These are phyloP conservation scores for Xyrichtys novacula DNA, from an alignment of 2,797 vertebrate species.

Conservation along the genomic window DNA sequence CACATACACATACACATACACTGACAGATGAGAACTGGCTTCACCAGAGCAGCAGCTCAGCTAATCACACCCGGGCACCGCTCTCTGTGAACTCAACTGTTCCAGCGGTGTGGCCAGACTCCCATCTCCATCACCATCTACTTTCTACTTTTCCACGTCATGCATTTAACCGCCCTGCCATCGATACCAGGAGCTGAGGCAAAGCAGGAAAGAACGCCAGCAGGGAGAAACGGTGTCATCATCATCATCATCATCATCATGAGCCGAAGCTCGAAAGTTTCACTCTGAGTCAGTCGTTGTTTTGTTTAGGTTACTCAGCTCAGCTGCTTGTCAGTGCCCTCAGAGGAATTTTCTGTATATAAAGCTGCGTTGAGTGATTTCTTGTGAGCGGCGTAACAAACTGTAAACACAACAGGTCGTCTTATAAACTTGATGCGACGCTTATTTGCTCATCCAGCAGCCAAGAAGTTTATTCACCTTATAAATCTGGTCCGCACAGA, in stretches of 20 bases:
- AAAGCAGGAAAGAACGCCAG: conserved; percentile 7
- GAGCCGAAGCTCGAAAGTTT: neutral
- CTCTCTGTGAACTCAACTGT: conserved; percentile 79
- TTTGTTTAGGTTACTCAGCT: neutral
- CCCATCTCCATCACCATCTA: conserved; percentile 69
- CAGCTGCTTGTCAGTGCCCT: neutral
- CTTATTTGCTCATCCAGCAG: neutral
- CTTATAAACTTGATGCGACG: neutral
- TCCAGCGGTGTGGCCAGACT: conserved; percentile 78
- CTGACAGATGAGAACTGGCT: conserved; percentile 67
- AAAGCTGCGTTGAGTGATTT: neutral
- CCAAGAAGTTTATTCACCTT: neutral
- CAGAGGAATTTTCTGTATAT: neutral
- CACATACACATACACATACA: conserved; percentile 21
- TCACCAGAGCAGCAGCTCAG: conserved; percentile 60
- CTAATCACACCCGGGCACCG: conserved; percentile 75
- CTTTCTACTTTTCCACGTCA: conserved; percentile 43
- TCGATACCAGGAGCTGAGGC: conserved; percentile 33
- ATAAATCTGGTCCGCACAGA: neutral
- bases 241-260: conserved; percentile 10
- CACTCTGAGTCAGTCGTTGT: neutral
- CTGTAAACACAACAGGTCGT: neutral
- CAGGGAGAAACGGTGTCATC: neutral
- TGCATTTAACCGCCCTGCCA: conserved; percentile 33
- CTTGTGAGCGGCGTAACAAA: too few species aligned